Evolutionary conservation across 2,797 vertebrate genomes (phyloP).

Genomic region (Cygnus olor): DNA sequence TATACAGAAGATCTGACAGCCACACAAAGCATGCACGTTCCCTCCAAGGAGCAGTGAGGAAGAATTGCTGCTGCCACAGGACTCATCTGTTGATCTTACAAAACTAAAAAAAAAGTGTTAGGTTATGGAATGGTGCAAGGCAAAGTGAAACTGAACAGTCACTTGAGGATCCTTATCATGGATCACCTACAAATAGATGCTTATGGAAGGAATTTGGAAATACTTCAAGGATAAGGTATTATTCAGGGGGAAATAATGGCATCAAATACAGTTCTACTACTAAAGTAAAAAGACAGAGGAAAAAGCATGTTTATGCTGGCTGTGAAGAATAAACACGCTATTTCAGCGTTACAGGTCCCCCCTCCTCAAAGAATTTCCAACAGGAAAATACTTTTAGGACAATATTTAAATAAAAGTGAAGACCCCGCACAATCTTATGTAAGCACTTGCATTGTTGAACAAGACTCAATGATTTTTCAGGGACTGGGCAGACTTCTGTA

Average conservation of each 20-base stretch:
- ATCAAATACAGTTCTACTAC: background rate
- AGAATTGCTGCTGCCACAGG: background rate
- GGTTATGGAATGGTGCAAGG: background rate
- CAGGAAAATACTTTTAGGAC: background rate
- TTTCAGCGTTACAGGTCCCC: background rate
- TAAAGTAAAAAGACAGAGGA: background rate
- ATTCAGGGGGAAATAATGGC: background rate
- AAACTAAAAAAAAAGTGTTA: background rate
- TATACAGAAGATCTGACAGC: background rate
- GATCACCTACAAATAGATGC: background rate
- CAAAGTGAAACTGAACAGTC: background rate
- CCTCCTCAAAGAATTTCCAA: background rate
- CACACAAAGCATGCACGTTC: background rate
- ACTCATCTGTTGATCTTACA: background rate
- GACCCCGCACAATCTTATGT: background rate
- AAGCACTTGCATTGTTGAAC: background rate
- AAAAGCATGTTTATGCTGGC: background rate
- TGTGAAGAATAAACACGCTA: background rate
- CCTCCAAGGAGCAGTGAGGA: background rate
- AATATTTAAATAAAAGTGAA: background rate
- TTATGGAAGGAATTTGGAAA: background rate
- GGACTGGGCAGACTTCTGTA: background rate
- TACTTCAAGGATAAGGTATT: background rate
- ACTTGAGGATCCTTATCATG: background rate
- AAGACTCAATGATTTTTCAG: background rate